Evolutionary conservation across 2,888 invertebrate genomes (phyloP), one percentile per base, ranked within the genome.

Genomic region (Meteorus cinctellus): DNA sequence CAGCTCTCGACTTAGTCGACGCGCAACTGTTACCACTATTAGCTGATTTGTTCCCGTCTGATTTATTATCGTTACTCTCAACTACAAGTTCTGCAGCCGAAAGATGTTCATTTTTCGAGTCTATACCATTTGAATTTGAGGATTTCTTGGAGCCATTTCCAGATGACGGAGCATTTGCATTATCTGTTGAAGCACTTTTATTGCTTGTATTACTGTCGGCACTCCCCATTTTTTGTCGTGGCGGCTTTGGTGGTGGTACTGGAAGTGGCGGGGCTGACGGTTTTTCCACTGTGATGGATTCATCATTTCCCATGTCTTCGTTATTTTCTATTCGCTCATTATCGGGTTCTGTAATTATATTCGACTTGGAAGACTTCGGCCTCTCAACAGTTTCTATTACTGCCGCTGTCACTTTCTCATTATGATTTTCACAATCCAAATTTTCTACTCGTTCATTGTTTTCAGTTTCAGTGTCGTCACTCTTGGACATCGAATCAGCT

Each of bases 181-280:
- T 41, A 8, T 66, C 60, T 12, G 67, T 12, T 12, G 76, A 76
- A 19, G 24, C 24, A 55, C 55, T 55, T 8, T 19, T 19, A 55
- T 55, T 55, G 6, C 55, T 55, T 8, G 8, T 19, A 62, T 72
- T 36, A 91, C 84, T 89, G 89, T 91, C 84, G 87, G 90, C 74
- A 91, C 88, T 77, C 90, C 90, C 73, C 90, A 91, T 72, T 90
- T 89, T 88, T 90, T 92, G 77, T 79, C 84, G 82, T 29, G 84
- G 71, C 87, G 87, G 90, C 84, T 81, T 90, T 81, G 84, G 91
- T 86, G 84, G 91, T 86, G 89, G 89, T 85, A 80, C 90, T 82
- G 78, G 90, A 66, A 78, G 79, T 24, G 81, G 78, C 19, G 83
- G 81, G 6, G 73, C 78, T 77, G 71, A 71, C 24, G 76, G 73